phyloP scores from a whole-genome alignment of 2,888 invertebrate species.

The Augochlorella aurata region DNA sequence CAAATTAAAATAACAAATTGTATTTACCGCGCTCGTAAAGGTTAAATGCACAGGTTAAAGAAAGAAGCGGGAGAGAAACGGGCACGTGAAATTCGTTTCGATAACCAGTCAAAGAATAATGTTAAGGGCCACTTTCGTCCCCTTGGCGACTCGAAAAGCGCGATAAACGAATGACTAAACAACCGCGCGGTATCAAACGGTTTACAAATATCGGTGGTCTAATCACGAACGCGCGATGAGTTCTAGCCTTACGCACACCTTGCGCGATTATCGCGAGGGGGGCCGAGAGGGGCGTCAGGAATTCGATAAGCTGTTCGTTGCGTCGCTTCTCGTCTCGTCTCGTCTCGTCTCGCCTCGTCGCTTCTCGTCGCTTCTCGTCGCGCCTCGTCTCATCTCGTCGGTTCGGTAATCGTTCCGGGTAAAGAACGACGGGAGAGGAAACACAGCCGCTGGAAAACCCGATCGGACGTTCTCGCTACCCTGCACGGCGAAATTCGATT shows the following conservation, averaged over 20 bases:
- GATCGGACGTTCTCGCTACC: background rate
- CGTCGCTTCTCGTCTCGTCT: background rate
- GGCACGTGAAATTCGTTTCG: too few relatives aligned
- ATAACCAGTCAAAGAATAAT: too few relatives aligned
- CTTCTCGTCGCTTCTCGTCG: background rate
- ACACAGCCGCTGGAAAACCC: background rate
- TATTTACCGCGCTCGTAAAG: too few relatives aligned
- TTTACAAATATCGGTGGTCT: slow-evolving; percentile 52
- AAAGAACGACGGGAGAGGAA: background rate
- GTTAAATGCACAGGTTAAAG: too few relatives aligned
- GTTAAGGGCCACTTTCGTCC: too few relatives aligned
- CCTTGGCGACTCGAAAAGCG: background rate
- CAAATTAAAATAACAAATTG: too few relatives aligned
- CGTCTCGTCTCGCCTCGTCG: background rate
- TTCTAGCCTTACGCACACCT: slow-evolving; percentile 43
- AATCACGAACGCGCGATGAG: slow-evolving; percentile 20
- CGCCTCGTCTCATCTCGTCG: background rate
- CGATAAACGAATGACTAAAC: background rate
- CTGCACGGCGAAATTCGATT: background rate
- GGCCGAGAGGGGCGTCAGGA: slow-evolving; percentile 19
- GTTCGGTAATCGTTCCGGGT: background rate
- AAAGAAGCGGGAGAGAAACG: too few relatives aligned
- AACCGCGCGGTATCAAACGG: background rate
- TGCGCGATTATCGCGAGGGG: slow-evolving; percentile 38
- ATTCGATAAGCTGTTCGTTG: slow-evolving; percentile 37